These are phyloP conservation scores for Myotis pilosus DNA, from an alignment of 2,797 vertebrate species.

Conservation along the genomic window DNA sequence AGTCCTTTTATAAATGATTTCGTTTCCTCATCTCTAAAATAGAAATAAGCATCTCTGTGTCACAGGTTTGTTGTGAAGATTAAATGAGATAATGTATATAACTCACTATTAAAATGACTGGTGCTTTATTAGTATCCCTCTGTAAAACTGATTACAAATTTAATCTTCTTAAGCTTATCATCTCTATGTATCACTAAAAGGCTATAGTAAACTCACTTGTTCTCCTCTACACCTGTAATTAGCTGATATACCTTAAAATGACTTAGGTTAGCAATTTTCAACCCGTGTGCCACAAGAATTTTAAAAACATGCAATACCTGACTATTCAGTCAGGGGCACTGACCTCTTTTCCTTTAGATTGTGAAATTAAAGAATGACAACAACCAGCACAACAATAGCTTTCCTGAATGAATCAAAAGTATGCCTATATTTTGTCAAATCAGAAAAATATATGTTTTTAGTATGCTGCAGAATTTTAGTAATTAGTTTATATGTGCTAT, in stretches of 20 bases:
- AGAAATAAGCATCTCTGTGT: background rate
- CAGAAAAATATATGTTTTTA: background rate
- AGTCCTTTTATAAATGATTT: background rate
- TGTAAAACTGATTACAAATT: background rate
- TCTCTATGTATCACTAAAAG: background rate
- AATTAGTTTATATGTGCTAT: background rate
- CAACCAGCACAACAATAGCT: background rate
- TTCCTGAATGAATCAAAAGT: background rate
- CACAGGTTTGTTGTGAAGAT: background rate
- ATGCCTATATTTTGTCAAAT: background rate
- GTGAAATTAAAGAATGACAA: background rate
- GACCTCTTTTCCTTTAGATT: background rate
- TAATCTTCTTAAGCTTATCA: background rate
- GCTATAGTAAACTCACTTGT: background rate
- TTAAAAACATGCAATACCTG: background rate
- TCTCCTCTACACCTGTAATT: background rate
- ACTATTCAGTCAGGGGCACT: background rate
- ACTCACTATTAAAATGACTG: background rate
- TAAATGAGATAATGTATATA: background rate
- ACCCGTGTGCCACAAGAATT: background rate
- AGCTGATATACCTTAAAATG: background rate
- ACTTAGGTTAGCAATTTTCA: background rate
- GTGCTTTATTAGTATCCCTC: background rate
- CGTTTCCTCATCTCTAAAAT: background rate
- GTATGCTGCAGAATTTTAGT: background rate